Evolutionary conservation across 2,888 invertebrate species (phyloP).

Genomic region (Mythimna vitellina): DNA sequence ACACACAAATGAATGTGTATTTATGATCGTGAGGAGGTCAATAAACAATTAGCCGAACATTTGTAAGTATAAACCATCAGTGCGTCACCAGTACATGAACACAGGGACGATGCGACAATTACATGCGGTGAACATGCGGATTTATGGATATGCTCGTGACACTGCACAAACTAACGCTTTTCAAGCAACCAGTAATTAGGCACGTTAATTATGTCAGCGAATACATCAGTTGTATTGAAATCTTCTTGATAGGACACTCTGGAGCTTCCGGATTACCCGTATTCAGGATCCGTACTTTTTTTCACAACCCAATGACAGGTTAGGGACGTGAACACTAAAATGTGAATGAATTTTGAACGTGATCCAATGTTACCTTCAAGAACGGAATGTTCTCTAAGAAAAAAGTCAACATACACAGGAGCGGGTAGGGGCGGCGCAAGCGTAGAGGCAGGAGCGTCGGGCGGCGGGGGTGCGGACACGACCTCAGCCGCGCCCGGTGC

Average conservation of each 20-base stretch:
- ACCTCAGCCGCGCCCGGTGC: conserved; percentile 81
- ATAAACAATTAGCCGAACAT: conserved; percentile 47
- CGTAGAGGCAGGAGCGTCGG: conserved; percentile 61
- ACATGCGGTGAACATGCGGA: conserved; percentile 75
- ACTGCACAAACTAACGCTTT: conserved; percentile 52
- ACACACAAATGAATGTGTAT: conserved; percentile 47
- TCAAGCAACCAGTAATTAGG: conserved; percentile 35
- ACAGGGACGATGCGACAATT: conserved; percentile 64
- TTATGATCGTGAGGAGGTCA: conserved; percentile 23
- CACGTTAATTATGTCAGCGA: conserved; percentile 10
- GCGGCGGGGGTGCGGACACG: conserved; percentile 66
- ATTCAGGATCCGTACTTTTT: conserved; percentile 33
- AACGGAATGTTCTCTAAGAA: conserved; percentile 48
- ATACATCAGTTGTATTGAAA: conserved; percentile 22
- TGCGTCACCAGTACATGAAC: conserved; percentile 55
- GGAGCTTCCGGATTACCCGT: conserved; percentile 59
- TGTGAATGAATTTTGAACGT: conserved; percentile 45
- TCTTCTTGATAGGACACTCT: conserved; percentile 58
- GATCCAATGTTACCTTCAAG: conserved; percentile 55
- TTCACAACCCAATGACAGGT: conserved; percentile 28
- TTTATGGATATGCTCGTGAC: conserved; percentile 63
- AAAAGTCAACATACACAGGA: conserved; percentile 74
- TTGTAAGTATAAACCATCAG: conserved; percentile 47
- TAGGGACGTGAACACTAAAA: conserved; percentile 37
- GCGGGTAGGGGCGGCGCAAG: conserved; percentile 69